Evolutionary conservation across 2,888 invertebrate species (phyloP), one percentile per base, ranked within the genome.

Genomic region (Leucophora obtusa): DNA sequence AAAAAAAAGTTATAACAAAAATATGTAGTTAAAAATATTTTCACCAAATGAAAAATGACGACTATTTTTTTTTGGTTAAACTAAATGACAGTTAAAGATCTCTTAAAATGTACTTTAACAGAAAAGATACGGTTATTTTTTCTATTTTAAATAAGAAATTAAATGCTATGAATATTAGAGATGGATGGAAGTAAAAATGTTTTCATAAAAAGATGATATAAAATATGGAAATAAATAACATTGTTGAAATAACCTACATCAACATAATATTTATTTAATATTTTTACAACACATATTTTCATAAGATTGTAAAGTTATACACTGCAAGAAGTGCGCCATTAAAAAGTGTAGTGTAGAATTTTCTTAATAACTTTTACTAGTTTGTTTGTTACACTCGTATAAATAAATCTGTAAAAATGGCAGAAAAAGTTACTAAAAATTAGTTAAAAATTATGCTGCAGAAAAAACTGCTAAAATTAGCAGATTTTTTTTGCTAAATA

Each of bases 231-330:
- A 4, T n/a, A 28, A 28, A 24, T 58, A 62, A 72, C 51, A 69
- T 54, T 79, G 54, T 74, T 79, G 60, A 70, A 74, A 74, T 79
- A 79, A 79, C 79, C 79, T 72, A 80, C 80, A 75, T 80, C 68
- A 75, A 74, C 59, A 74, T 18, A 33, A 54, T 17, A 58, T 73
- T 33, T 73, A 51, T 68, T 71, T 65, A 71, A 33, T 71, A 51
- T 38, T 70, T 54, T 62, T 47, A 47, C 15, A 35, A 7, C n/a
- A 47, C n/a, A 47, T 47, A 47, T 47, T 47, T 14, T 47, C 6
- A 14, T 47, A 47, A 47, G 43, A 47, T 47, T 47, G 43, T 47
- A 47, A 47, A 47, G 43, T n/a, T 4, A 47, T 47, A n/a, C n/a
- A 47, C 3, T n/a, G 43, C n/a, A 38, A 21, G 21, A 21, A 21